Base-by-base conservation (phyloP, 2,797 vertebrate genomes). In the Oreochromis mossambicus region DNA sequence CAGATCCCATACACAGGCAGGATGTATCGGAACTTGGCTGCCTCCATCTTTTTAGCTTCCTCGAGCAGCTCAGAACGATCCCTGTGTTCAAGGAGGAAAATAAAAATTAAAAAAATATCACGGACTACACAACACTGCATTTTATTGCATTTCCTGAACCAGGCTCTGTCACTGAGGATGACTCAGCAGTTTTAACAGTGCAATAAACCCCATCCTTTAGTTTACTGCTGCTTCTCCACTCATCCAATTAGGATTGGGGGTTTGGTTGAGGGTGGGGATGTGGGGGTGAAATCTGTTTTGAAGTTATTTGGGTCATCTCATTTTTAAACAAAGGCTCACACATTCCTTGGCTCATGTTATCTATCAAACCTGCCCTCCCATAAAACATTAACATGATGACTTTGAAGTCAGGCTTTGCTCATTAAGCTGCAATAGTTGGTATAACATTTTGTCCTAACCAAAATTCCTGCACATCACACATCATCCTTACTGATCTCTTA, bases 21-120 rank as follows among this genome's bases (percentile, higher is more conserved):
- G 70, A 99, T 97, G 85, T 99, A 99, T 8, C 98, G 97, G 89
- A 99, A 99, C 94, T 99, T 99, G 24, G 98, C 99, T 79, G 98
- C 97, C 93, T 99, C 99, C 98, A 99, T 99, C 96, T 99, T 99
- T 94, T 97, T 98, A 3, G 98, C 98, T 93, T 99, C 98, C 83
- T 99, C 98, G 3, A 99, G 78, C 51, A 99, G 95, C 93, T 99
- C 98, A 3, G 96, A 93, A 10, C 97, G 98, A 61, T 99, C 99
- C 95, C 99, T 99, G 91, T 3, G 79, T 19, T 52, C 12, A 87
- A 21, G 38, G 80, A 48, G 24, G 26, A 0, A 43, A 8, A 66
- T 2, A 12, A 29, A 73, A 17, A 26, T 3, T 3, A 26, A 26
- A 26, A 73, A 4, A 8, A 0, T 24, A 73, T 75, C 6, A 75